These are phyloP conservation scores for Drosophila sproati DNA, from an alignment of 1,140 invertebrate species.

Conservation along the genomic window DNA sequence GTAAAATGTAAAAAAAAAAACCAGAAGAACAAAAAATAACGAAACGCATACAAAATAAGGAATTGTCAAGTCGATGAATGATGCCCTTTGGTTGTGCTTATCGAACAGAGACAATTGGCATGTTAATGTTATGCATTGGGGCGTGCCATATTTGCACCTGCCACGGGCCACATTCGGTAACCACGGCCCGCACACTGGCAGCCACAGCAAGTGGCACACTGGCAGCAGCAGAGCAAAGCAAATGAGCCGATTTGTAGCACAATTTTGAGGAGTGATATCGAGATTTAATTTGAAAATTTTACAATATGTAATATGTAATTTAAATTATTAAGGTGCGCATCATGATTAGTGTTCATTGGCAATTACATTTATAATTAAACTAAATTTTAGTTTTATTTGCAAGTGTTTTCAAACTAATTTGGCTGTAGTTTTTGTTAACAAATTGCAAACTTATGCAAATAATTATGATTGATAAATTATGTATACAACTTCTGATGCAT, in stretches of 20 bases:
- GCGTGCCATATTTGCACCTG: conserved; percentile 31
- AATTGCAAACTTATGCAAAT: too few relatives aligned
- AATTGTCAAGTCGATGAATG: not conserved
- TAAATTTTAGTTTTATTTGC: too few relatives aligned
- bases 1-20: conserved; percentile 5
- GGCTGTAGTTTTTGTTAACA: too few relatives aligned
- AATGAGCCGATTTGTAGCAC: too few relatives aligned
- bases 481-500: not conserved
- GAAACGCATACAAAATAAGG: conserved; percentile 4
- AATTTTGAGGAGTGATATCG: too few relatives aligned
- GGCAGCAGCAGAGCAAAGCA: too few relatives aligned
- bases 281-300: too few relatives aligned
- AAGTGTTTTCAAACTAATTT: too few relatives aligned
- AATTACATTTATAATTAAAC: too few relatives aligned
- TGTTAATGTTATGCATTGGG: conserved; percentile 43
- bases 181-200: conserved; percentile 23
- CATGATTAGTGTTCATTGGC: too few relatives aligned
- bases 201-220: conserved; percentile 10
- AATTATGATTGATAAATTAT: not conserved
- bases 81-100: conserved; percentile 18
- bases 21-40: not conserved
- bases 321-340: too few relatives aligned
- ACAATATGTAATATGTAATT: too few relatives aligned
- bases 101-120: conserved; percentile 29
- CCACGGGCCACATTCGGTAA: not conserved